These are phyloP conservation scores for Mythimna albipuncta DNA, from an alignment of 2,888 invertebrate species.

Conservation along the genomic window DNA sequence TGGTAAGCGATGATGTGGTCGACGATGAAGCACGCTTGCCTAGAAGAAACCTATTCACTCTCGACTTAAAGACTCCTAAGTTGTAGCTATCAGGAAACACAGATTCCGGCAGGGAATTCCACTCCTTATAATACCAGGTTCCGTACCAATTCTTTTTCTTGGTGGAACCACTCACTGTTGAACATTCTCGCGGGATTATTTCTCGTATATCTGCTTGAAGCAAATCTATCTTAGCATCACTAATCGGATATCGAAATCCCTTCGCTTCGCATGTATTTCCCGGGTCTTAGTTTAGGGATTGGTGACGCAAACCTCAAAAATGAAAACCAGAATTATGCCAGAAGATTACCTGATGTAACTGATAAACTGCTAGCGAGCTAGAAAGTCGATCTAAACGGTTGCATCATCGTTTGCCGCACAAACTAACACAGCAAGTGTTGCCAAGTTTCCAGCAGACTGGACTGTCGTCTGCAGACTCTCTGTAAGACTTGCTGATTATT, in stretches of 20 bases:
- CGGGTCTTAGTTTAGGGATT: not conserved
- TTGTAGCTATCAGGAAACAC: too few relatives aligned
- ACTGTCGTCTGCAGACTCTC: constrained; percentile 31
- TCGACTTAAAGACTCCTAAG: too few relatives aligned
- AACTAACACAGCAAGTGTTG: constrained; percentile 32
- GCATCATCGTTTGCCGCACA: constrained; percentile 29
- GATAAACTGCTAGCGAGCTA: not conserved
- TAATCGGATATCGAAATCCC: not conserved
- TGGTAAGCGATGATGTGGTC: too few relatives aligned
- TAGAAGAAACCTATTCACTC: too few relatives aligned
- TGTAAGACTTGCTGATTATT: constrained; percentile 10
- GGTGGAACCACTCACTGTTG: not conserved
- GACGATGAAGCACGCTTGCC: too few relatives aligned
- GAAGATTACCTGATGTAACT: not conserved
- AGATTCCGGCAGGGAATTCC: too few relatives aligned
- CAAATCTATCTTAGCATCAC: not conserved
- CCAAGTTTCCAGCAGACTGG: constrained; percentile 35
- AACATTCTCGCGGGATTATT: not conserved
- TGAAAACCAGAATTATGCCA: not conserved
- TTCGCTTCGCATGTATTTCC: not conserved
- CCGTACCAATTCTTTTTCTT: not conserved
- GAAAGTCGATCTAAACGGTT: constrained; percentile 2
- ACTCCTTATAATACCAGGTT: too few relatives aligned
- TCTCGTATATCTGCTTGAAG: not conserved
- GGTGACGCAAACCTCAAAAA: not conserved